Evolutionary conservation across 2,113 vertebrate species (phyloP).

Genomic region (Gasterosteus aculeatus): DNA sequence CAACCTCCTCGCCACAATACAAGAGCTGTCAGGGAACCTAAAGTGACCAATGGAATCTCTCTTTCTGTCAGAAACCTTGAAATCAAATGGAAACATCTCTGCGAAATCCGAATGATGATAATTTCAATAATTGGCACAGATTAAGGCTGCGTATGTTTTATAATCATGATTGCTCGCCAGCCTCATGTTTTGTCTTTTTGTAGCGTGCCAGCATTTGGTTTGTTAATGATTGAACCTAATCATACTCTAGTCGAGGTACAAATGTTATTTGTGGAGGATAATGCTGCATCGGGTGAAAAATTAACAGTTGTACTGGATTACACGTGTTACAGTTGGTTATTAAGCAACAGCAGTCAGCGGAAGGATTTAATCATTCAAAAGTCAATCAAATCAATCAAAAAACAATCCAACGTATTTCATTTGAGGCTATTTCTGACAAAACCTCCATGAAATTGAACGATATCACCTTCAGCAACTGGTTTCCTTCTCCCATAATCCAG

Average conservation of each 20-base stretch:
- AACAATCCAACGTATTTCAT: background rate
- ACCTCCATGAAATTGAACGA: background rate
- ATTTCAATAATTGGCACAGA: background rate
- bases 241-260: background rate
- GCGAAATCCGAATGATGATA: conserved; percentile 9
- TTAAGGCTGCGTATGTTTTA: conserved; percentile 25
- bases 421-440: background rate
- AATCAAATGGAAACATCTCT: conserved; percentile 19
- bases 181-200: background rate
- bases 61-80: conserved; percentile 12
- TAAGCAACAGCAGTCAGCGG: background rate
- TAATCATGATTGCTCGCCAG: conserved; percentile 4
- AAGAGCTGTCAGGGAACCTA: conserved; percentile 9
- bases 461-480: background rate
- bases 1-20: background rate
- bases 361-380: background rate
- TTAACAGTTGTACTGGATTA: no score
- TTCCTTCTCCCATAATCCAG: no score
- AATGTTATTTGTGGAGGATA: background rate
- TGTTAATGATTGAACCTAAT: background rate
- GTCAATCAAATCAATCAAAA: background rate
- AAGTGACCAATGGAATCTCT: conserved; percentile 17
- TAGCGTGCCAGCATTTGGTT: background rate
- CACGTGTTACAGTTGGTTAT: background rate
- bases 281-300: background rate